These are phyloP conservation scores for Liasis olivaceus DNA, from an alignment of 2,797 vertebrate species.

Conservation along the genomic window DNA sequence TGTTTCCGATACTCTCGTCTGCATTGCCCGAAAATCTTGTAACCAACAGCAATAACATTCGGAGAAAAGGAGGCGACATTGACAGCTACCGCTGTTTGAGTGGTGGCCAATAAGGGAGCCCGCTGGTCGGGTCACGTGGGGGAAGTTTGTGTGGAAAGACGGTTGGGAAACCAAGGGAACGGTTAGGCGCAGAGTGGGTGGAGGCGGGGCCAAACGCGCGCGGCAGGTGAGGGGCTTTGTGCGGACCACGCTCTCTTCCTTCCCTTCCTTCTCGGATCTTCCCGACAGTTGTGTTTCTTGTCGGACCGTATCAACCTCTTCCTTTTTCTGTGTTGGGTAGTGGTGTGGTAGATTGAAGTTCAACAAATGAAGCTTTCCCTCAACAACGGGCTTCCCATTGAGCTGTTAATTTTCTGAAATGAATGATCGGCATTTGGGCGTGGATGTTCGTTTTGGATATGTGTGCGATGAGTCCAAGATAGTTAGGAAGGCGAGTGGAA, in stretches of 20 bases:
- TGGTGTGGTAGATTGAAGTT: neutral
- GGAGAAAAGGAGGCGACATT: neutral
- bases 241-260: neutral
- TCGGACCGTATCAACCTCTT: no score
- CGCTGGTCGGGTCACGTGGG: neutral
- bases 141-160: neutral
- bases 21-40: neutral
- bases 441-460: neutral
- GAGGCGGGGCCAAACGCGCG: neutral
- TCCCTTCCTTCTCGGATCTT: neutral
- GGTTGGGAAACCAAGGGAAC: constrained; percentile 4
- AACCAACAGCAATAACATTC: neutral
- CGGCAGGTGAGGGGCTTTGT: neutral
- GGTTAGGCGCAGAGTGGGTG: neutral
- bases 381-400: neutral
- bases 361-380: neutral
- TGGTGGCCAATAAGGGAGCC: neutral
- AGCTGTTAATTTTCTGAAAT: neutral
- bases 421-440: neutral
- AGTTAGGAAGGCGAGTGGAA: neutral
- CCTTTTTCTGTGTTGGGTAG: neutral
- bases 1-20: neutral
- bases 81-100: neutral
- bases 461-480: neutral
- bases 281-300: neutral